Percentiles rank a stretch among this genome's conserved stretches.
Evolutionary conservation across 2,888 invertebrate species (phyloP).

Genomic region (Platynereis dumerilii): DNA sequence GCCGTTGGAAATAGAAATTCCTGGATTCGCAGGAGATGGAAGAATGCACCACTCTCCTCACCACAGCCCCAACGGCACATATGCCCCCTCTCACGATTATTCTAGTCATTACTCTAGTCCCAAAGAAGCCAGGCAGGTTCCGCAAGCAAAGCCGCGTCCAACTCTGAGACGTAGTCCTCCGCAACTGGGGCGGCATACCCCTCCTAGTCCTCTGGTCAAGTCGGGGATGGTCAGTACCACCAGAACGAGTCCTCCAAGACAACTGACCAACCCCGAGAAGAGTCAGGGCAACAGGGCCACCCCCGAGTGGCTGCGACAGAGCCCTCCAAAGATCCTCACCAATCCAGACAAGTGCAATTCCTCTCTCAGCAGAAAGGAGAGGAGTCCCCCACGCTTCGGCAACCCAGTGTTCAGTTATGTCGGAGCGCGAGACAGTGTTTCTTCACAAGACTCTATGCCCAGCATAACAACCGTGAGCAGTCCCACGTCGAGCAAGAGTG

Average conservation of each 20-base stretch:
- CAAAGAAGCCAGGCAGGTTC: too few relatives aligned
- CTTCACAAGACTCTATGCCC: too few relatives aligned
- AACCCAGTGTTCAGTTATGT: neutral
- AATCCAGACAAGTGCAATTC: too few relatives aligned
- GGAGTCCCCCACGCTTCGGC: conserved; percentile 3
- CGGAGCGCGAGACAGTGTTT: neutral
- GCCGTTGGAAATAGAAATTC: neutral
- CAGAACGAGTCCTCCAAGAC: conserved; percentile 8
- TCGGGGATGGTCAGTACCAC: neutral
- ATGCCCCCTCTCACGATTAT: neutral
- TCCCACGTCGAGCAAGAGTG: too few relatives aligned
- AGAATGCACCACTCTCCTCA: too few relatives aligned
- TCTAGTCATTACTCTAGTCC: conserved; percentile 1
- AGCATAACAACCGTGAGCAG: too few relatives aligned
- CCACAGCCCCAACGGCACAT: too few relatives aligned
- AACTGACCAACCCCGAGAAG: conserved; percentile 6
- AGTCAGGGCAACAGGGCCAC: conserved; percentile 2
- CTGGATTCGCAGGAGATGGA: neutral
- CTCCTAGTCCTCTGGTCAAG: conserved; percentile 1
- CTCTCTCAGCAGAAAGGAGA: neutral
- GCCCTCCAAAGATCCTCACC: neutral
- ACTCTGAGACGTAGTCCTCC: conserved; percentile 1
- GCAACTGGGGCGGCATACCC: neutral
- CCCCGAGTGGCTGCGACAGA: neutral
- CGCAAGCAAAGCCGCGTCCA: neutral